phyloP scores from a whole-genome alignment of 2,113 vertebrate species.

The Procavia capensis region DNA sequence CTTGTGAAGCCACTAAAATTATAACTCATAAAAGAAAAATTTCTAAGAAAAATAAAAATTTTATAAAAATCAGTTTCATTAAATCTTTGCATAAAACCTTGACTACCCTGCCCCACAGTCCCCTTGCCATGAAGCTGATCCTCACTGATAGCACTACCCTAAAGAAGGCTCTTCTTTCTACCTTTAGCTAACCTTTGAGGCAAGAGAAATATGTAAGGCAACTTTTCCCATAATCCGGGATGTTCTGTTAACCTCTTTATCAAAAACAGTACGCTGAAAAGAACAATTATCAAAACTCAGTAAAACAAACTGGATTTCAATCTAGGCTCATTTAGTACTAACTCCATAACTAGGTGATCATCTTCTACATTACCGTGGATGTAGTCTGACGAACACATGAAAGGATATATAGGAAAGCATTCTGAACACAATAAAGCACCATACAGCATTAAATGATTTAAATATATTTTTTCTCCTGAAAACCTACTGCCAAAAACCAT shows the following conservation, averaged over 20 bases:
- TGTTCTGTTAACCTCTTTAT: neutral
- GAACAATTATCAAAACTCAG: neutral
- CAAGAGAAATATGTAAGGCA: conserved; percentile 5
- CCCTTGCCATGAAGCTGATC: too few relatives aligned
- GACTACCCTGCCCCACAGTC: neutral
- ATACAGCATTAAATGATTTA: neutral
- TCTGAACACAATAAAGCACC: neutral
- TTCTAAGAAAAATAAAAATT: neutral
- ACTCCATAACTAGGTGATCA: neutral
- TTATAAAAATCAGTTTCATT: neutral
- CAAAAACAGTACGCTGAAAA: neutral
- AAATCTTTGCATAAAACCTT: conserved; percentile 13
- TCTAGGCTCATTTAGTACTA: neutral
- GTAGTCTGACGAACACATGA: neutral
- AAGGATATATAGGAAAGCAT: neutral
- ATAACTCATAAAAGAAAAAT: neutral
- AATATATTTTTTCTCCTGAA: neutral
- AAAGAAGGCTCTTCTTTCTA: neutral
- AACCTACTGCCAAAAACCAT: neutral
- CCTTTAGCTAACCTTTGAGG: neutral
- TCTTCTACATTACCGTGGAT: neutral
- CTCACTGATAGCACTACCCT: neutral
- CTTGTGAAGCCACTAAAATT: conserved; percentile 34
- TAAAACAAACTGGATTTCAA: neutral
- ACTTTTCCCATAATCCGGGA: neutral